phyloP scores from a whole-genome alignment of 2,113 vertebrate genomes.

The Andinoacara biseriatus region DNA sequence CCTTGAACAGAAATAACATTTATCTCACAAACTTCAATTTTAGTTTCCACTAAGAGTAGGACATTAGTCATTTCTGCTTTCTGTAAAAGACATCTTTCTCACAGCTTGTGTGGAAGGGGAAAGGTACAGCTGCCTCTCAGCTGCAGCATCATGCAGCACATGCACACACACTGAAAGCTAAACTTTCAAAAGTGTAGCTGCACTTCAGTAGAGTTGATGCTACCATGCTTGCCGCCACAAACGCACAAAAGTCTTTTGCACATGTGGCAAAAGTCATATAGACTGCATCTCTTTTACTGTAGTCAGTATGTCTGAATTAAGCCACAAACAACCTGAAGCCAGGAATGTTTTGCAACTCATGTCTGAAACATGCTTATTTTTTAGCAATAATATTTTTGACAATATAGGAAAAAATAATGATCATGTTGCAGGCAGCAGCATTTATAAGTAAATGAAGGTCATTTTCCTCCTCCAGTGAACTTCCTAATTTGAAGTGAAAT shows the following conservation, averaged over 20 bases:
- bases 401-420: too few relatives aligned
- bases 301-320: too few relatives aligned
- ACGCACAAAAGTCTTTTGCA: not conserved
- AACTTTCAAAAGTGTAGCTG: not conserved
- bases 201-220: not conserved
- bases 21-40: not conserved
- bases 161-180: not conserved
- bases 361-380: too few relatives aligned
- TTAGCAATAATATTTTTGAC: too few relatives aligned
- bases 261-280: not conserved
- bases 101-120: not conserved
- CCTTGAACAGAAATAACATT: not conserved
- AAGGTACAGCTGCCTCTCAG: not conserved
- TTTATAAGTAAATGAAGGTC: not conserved
- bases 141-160: not conserved
- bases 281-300: not conserved
- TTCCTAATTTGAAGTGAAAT: too few relatives aligned
- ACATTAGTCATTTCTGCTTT: not conserved
- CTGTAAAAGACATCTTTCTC: not conserved
- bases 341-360: too few relatives aligned
- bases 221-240: not conserved
- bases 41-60: not conserved
- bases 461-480: not conserved
- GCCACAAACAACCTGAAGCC: too few relatives aligned
- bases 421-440: not conserved